Evolutionary conservation across 2,888 invertebrate species (phyloP).

Genomic region (Ptychoptera contaminata): DNA sequence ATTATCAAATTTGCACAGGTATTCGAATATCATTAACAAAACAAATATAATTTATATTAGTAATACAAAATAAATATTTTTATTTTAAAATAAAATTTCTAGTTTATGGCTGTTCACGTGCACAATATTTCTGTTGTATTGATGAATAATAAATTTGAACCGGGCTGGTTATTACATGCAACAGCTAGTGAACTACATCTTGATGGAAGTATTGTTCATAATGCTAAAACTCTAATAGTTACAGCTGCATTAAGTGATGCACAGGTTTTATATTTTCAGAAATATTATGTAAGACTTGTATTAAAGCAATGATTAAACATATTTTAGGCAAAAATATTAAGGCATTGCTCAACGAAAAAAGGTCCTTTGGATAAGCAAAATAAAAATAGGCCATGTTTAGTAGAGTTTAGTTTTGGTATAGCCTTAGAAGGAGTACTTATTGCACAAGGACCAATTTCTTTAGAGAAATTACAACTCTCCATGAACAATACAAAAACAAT

Average conservation of each 20-base stretch:
- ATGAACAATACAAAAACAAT: constrained; percentile 33
- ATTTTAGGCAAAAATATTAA: constrained; percentile 24
- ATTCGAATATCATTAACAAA: too few relatives aligned
- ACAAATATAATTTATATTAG: neutral
- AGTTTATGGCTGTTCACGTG: constrained; percentile 78
- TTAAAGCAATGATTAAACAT: neutral
- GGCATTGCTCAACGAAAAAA: constrained; percentile 21
- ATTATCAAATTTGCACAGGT: constrained; percentile 74
- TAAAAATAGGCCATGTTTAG: constrained; percentile 47
- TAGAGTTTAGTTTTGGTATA: constrained; percentile 56
- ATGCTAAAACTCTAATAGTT: constrained; percentile 51
- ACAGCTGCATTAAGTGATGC: constrained; percentile 54
- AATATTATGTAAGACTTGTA: too few relatives aligned
- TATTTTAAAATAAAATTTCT: constrained; percentile 10
- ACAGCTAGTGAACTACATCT: constrained; percentile 52
- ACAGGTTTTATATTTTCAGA: too few relatives aligned
- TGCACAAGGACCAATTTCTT: constrained; percentile 69
- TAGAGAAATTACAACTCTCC: constrained; percentile 40
- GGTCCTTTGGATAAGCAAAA: constrained; percentile 21
- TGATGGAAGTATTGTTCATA: constrained; percentile 51
- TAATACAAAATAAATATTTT: constrained; percentile 3
- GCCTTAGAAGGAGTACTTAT: constrained; percentile 61
- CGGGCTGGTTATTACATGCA: constrained; percentile 53
- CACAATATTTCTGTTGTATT: constrained; percentile 52
- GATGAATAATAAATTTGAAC: constrained; percentile 41